Evolutionary conservation across 1,140 invertebrate genomes (phyloP), one percentile per base, ranked within the genome.

Genomic region (Leptopilina clavipes): DNA sequence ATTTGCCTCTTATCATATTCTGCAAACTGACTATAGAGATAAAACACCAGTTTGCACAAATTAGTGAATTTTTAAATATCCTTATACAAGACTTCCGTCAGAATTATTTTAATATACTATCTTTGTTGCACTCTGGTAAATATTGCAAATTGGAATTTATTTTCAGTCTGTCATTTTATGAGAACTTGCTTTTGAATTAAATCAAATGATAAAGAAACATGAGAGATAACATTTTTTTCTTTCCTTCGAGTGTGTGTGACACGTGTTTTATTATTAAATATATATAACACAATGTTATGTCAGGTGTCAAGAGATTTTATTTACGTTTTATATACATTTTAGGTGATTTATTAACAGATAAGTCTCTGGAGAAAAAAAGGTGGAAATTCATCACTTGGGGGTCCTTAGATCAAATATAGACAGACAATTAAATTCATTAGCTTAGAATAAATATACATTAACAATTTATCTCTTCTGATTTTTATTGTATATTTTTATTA

Each of bases 191-290:
- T 8, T 25, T n/a, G 25, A 65, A 37, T 31, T 5, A 65, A 65
- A 0, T 12, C 14, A 6, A 31, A 31, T 65, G 48, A 52, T 31
- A 65, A 31, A 65, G 22, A 25, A 65, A n/a, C 59, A 65, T 37
- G 25, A 65, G n/a, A 52, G 48, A 31, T 31, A 65, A 54, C 0
- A 65, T 65, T 8, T 31, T 59, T 65, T 65, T 22, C 25, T 31
- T 65, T 65, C 22, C 25, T 8, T 17, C 37, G 25, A 40, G 37
- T 3, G 9, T 8, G n/a, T 17, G 48, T 37, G 11, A 31, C 59
- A 31, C 59, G 59, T 65, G 59, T 65, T n/a, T n/a, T 65, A 1
- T 22, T 65, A 65, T 37, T 65, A n/a, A 65, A 65, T 65, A 65
- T 65, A n/a, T n/a, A n/a, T n/a, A n/a, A n/a, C n/a, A 65, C 25